Evolutionary conservation across 2,888 invertebrate species (phyloP), one percentile per base, ranked within the genome.

Genomic region (Amphipyra tragopoginis): DNA sequence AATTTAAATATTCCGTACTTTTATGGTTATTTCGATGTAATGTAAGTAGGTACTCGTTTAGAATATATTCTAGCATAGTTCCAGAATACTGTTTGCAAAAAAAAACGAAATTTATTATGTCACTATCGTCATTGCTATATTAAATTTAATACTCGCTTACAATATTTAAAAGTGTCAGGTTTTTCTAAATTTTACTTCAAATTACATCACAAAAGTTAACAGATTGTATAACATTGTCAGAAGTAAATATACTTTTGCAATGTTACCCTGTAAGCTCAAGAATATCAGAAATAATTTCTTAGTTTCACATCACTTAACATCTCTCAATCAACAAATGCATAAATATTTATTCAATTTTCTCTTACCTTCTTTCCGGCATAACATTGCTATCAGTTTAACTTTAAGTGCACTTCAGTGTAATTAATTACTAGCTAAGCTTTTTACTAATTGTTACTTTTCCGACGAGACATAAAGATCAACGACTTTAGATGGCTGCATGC

Each of bases 181-280:
- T 57, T 73, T 58, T 26, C 42, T 42, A 15, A 29, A 21, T 61
- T 60, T 63, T 40, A 47, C 43, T 58, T 61, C 1, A 47, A 66
- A 59, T 75, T 72, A 51, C 77, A 51, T 76, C 55, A 62, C 6
- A 47, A 42, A 40, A 39, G 29, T 63, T 60, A 39, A 13, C 44
- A 42, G 43, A 21, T 66, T 33, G 15, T 26, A 38, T 43, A 53
- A 59, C 40, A 13, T 26, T n/a, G n/a, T 8, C 5, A 29, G 29
- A 29, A 29, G 29, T 29, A 29, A 29, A 29, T 29, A 29, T 29
- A 29, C 29, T 29, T 5, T 29, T 5, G 29, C 5, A 5, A 29
- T 29, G 1, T 29, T 29, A 2, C 29, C 6, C 36, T 3, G 3
- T 36, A 36, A 7, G 10, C 8, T 36, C 2, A 50, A 50, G 6